Evolutionary conservation across 2,113 vertebrate species (phyloP), one percentile per base, ranked within the genome.

Genomic region (Pelvicachromis taeniatus): DNA sequence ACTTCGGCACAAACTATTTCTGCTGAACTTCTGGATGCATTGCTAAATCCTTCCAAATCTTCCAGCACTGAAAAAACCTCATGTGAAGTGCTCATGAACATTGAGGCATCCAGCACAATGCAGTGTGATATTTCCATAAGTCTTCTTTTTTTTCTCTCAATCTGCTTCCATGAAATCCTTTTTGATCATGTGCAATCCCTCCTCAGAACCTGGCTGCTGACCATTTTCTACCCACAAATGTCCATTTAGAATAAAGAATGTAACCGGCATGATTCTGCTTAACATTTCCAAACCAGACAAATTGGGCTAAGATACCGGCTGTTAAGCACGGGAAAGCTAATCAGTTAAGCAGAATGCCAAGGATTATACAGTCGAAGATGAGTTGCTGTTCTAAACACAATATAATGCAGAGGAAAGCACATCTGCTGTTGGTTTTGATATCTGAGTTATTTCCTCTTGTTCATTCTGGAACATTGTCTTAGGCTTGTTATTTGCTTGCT

Each of bases 111-210:
- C 83, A 73, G 84, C 85, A 90, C 89, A 90, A 91, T 85, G 78
- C 90, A 53, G 12, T 9, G 17, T 54, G 59, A 55, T 75, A 90
- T 92, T 91, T 94, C 83, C 90, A 89, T 88, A 91, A 93, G 70
- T 92, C 86, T 73, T 52, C 4, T 29, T 29, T 65, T 65, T 73
- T 88, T 82, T 87, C 19, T 82, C 84, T 87, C 87, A 91, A 84
- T 90, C 87, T 88, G 78, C 86, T 78, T 86, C 87, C 83, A 86
- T 91, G 42, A 90, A 93, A 92, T 93, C 92, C 91, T 91, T 93
- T 91, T 84, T 92, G 89, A 95, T 93, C 86, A 78, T 89, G 80
- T 82, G 88, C 87, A 89, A 89, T 88, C 93, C 87, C 79, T 87
- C 48, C 87, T 87, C 88, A 83, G 85, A 83, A 90, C 88, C 92